Evolutionary conservation across 2,797 vertebrate genomes (phyloP).

Genomic region (Ficedula albicollis): DNA sequence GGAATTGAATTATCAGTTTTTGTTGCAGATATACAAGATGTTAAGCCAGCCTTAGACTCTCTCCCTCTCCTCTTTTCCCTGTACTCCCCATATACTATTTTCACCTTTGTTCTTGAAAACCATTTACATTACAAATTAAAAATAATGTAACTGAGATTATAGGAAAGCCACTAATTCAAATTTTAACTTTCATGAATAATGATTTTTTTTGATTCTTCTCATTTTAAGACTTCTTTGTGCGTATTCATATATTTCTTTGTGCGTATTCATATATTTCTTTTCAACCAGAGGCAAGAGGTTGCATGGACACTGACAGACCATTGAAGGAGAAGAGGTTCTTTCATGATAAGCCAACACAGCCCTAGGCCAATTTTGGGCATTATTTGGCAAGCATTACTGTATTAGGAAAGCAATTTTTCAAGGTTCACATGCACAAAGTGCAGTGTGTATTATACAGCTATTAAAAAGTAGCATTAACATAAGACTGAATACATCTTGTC

Average conservation of each 20-base stretch:
- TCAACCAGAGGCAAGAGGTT: neutral
- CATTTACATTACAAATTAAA: neutral
- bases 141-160: neutral
- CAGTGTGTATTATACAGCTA: neutral
- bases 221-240: neutral
- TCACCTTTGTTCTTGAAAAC: neutral
- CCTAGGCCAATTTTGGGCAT: neutral
- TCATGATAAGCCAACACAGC: neutral
- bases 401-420: slow-evolving; percentile 25
- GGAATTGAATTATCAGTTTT: neutral
- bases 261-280: neutral
- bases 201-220: neutral
- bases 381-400: neutral
- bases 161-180: neutral
- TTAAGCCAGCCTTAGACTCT: neutral
- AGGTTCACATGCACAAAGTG: slow-evolving; percentile 7
- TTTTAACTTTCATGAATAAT: neutral
- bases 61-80: neutral
- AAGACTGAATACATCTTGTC: slow-evolving; percentile 17
- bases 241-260: neutral
- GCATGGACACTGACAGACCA: neutral
- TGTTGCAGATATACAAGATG: neutral
- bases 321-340: neutral
- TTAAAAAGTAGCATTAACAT: slow-evolving; percentile 16
- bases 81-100: neutral